Base-by-base conservation (phyloP, 2,888 invertebrate species). In the Therioaphis trifolii region DNA sequence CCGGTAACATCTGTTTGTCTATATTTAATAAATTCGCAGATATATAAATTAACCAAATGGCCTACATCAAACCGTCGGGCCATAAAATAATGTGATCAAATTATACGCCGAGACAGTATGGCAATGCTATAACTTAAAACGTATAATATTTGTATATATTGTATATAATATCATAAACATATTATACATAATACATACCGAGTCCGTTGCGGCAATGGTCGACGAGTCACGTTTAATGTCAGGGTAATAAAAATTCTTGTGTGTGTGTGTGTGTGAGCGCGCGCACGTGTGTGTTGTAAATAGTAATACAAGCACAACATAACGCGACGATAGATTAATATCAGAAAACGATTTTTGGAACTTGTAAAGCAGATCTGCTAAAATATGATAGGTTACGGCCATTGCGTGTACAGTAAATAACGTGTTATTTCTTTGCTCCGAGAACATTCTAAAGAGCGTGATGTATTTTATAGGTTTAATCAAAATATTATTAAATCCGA, bases 1-100 rank as follows among this genome's bases (percentile, higher is more conserved):
- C 68, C 43, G 68, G 78, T 55, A 78, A 78, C 78, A 78, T 78
- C 68, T 78, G 78, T 69, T 52, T n/a, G 78, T 69, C 68, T 55
- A 58, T 35, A n/a, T 78, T 63, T 77, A 77, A 63, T 76, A 76
- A 76, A 76, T 63, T 63, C 27, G 46, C 76, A 12, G 63, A 77
- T 66, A 49, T 35, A 76, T 76, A 61, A 61, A 61, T 61, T 61
- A 43, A 76, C 58, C 49, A 24, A 49, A 76, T 76, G 27, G 46
- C 63, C 63, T 29, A n/a, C 49, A 49, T 77, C 76, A 66, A 46
- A 63, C 63, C 76, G 63, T 49, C 76, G 63, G n/a, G 49, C 76
- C 76, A 27, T 76, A 63, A 76, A 76, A 76, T 63, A 66, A 63
- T 52, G 35, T 35, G 74, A 74, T 74, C 74, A 29, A 74, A 55